Percentiles rank a stretch among this genome's conserved stretches.
Evolutionary conservation across 2,888 invertebrate species (phyloP).

Genomic region (Mesoligia furuncula): DNA sequence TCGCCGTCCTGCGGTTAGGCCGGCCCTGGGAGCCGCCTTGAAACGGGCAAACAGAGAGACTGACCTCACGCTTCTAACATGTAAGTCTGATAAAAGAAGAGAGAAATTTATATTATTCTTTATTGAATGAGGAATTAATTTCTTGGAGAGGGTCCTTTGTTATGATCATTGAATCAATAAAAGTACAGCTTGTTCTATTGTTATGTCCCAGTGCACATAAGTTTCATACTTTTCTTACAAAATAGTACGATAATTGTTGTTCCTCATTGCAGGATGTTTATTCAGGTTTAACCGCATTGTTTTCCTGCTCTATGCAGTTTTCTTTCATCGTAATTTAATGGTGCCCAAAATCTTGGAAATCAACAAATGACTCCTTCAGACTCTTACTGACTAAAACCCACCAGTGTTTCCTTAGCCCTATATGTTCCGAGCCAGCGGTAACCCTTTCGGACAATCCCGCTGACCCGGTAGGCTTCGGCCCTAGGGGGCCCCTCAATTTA

Average conservation of each 20-base stretch:
- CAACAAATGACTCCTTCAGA: too few species aligned
- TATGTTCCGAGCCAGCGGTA: too few species aligned
- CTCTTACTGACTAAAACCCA: too few species aligned
- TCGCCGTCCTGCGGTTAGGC: conserved; percentile 11
- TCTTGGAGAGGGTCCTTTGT: not conserved
- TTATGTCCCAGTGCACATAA: not conserved
- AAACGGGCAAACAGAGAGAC: conserved; percentile 17
- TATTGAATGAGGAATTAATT: not conserved
- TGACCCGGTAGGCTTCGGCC: too few species aligned
- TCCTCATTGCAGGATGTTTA: not conserved
- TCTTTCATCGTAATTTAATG: not conserved
- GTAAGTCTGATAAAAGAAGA: not conserved
- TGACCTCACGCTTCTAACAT: not conserved
- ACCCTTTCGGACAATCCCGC: too few species aligned
- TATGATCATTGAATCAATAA: conserved; percentile 1
- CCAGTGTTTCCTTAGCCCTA: too few species aligned
- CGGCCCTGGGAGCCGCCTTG: conserved; percentile 17
- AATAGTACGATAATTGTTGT: not conserved
- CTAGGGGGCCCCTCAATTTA: too few species aligned
- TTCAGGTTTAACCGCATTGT: too few species aligned
- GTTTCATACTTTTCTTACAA: not conserved
- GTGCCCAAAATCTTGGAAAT: not conserved
- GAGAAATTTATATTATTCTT: not conserved
- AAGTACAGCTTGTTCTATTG: not conserved
- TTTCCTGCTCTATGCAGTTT: not conserved